These are phyloP conservation scores for Scaptomyza polygonia DNA, from an alignment of 2,888 invertebrate species.

Conservation along the genomic window DNA sequence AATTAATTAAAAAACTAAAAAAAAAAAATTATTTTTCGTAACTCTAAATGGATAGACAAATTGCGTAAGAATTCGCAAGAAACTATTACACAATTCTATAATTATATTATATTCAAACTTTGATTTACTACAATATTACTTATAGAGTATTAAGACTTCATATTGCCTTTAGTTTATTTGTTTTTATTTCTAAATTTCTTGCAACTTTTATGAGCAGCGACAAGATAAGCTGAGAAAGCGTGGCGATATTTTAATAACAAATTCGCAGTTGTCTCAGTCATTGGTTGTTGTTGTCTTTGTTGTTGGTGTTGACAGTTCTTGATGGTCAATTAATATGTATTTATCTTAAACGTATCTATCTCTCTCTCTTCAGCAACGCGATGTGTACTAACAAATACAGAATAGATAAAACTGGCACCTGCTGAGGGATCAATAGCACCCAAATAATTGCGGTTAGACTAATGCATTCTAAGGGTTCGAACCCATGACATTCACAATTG, in stretches of 20 bases:
- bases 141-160: conserved; percentile 32
- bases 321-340: conserved; percentile 68
- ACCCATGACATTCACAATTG: conserved; percentile 20
- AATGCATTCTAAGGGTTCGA: conserved; percentile 33
- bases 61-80: no score
- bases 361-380: conserved; percentile 11
- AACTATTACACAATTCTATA: no score
- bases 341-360: conserved; percentile 46
- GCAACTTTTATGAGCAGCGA: conserved; percentile 51
- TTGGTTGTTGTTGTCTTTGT: conserved; percentile 28
- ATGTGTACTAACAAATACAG: conserved; percentile 29
- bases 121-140: not conserved
- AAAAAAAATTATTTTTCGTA: not conserved
- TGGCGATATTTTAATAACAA: conserved; percentile 74
- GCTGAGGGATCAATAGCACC: conserved; percentile 31
- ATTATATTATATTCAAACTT: no score
- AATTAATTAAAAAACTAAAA: not conserved
- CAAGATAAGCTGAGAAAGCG: conserved; percentile 58
- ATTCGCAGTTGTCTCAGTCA: conserved; percentile 42
- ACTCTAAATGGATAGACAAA: no score
- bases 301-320: conserved; percentile 60
- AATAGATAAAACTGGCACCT: conserved; percentile 30
- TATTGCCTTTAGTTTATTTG: not conserved
- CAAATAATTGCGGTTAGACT: not conserved
- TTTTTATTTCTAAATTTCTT: conserved; percentile 33